phyloP scores from a whole-genome alignment of 2,113 vertebrate genomes.

The Phalacrocorax aristotelis region DNA sequence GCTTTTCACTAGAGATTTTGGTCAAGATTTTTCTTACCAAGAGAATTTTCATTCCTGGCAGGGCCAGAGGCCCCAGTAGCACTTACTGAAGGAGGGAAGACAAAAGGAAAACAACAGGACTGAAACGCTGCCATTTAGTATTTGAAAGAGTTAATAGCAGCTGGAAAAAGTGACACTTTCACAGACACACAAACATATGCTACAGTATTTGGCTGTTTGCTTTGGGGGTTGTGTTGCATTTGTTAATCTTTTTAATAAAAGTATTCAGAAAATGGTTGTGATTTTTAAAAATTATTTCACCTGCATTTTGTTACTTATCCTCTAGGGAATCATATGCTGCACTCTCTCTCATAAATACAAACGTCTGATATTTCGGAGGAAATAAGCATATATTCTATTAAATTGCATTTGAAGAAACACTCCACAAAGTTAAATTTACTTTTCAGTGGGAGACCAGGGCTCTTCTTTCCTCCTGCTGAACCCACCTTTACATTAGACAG shows the following conservation, averaged over 20 bases:
- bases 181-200: neutral
- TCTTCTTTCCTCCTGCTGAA: neutral
- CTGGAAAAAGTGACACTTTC: neutral
- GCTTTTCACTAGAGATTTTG: neutral
- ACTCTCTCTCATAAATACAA: neutral
- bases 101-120: neutral
- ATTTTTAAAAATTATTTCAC: neutral
- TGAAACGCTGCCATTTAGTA: neutral
- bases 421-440: neutral
- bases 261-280: neutral
- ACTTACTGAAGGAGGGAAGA: neutral
- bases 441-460: neutral
- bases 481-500: neutral
- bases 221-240: neutral
- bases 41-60: neutral
- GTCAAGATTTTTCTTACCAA: neutral
- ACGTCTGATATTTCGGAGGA: neutral
- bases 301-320: neutral
- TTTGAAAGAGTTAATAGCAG: constrained; percentile 4
- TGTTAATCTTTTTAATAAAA: neutral
- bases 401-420: neutral
- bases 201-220: neutral
- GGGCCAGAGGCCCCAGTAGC: neutral
- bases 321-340: neutral
- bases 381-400: neutral